A percentile compares a stretch with the other conserved stretches of the same genome.
Conservation (phyloP, 2,113 vertebrate species). For the Eublepharis macularius region DNA sequence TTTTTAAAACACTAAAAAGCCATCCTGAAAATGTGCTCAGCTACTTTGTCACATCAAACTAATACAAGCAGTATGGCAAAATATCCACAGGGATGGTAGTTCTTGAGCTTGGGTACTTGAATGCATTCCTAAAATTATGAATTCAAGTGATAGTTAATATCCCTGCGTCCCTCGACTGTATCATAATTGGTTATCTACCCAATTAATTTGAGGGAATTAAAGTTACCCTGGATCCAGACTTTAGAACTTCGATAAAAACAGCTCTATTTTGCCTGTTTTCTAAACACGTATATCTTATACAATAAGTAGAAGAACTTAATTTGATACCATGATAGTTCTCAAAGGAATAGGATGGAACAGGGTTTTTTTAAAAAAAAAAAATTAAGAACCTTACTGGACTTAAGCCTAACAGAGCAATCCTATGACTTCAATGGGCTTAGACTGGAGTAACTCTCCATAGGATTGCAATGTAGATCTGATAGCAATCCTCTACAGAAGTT, state of each 20-base stretch:
- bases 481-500: not conserved
- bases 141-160: not conserved
- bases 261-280: not conserved
- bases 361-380: too few relatives aligned
- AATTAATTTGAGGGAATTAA: not conserved
- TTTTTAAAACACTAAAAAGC: not conserved
- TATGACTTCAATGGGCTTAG: too few relatives aligned
- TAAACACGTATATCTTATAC: not conserved
- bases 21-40: not conserved
- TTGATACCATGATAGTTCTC: too few relatives aligned
- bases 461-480: too few relatives aligned
- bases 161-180: not conserved
- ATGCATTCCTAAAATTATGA: not conserved
- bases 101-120: not conserved
- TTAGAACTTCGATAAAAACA: not conserved
- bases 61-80: not conserved
- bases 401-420: too few relatives aligned
- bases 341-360: too few relatives aligned
- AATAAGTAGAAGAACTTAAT: not conserved
- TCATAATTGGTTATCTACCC: not conserved
- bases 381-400: too few relatives aligned
- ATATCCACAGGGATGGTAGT: not conserved
- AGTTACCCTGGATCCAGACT: not conserved
- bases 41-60: not conserved
- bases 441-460: too few relatives aligned